Percentiles rank a stretch among this genome's conserved stretches.
phyloP scores from a whole-genome alignment of 2,797 vertebrate genomes.

The Podargus strigoides region DNA sequence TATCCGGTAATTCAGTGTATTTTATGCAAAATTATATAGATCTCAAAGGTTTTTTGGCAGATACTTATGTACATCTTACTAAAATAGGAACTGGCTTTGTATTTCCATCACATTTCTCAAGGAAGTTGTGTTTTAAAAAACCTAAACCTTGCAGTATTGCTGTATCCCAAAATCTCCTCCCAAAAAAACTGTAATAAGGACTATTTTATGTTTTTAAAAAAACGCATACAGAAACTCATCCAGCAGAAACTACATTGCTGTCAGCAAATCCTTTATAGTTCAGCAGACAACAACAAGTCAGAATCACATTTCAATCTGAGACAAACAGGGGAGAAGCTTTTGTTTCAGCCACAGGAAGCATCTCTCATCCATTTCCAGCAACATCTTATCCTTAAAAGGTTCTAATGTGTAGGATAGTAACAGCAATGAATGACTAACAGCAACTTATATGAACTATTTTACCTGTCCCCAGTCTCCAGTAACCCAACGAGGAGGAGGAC shows the following conservation, averaged over 20 bases:
- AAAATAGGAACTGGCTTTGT: not conserved
- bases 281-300: not conserved
- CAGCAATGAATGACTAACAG: not conserved
- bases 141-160: not conserved
- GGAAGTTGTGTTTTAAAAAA: not conserved
- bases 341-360: not conserved
- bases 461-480: constrained; percentile 98
- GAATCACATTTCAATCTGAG: not conserved
- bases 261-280: not conserved
- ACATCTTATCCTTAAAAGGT: not conserved
- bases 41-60: too few species aligned
- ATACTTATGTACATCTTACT: too few species aligned
- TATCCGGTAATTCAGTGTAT: not conserved
- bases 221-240: not conserved
- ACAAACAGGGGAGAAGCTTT: not conserved
- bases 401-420: not conserved
- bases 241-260: not conserved
- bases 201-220: not conserved
- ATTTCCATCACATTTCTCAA: not conserved
- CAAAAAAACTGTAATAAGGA: not conserved
- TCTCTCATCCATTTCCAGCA: not conserved
- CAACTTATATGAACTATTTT: not conserved
- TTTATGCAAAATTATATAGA: not conserved
- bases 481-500: constrained; percentile 96
- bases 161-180: not conserved